Base-by-base conservation (phyloP, 2,797 vertebrate genomes). In the Smutsia temminckii region DNA sequence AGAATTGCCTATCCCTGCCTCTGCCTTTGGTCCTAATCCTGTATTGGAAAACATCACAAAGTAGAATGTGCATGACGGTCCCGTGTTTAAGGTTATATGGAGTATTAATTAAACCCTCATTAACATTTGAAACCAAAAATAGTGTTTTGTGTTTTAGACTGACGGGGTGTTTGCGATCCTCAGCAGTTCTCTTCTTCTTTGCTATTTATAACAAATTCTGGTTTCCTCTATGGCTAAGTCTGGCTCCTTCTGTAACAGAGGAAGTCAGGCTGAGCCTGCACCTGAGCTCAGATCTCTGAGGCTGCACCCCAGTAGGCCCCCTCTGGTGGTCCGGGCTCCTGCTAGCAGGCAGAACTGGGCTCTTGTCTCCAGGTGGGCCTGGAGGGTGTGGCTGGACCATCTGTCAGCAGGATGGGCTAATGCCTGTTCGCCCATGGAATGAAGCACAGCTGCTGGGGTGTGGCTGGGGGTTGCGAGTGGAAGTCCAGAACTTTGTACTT, bases 181-280 rank as follows among this genome's bases (percentile, higher is more conserved):
- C 23, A 86, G 72, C 87, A 51, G 49, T 74, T 91, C 87, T 93
- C 42, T 92, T 83, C 42, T 63, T 79, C 66, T 71, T 71, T 74
- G 78, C 96, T 97, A 97, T 97, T 97, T 97, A 96, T 97, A 97
- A 95, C 94, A 68, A 69, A 69, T 51, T 96, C 92, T 89, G 93
- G 91, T 96, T 97, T 97, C 96, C 96, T 96, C 88, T 92, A 61
- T 2, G 79, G 85, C 77, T 10, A 3, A 72, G 90, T 66, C 90
- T 89, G 85, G 91, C 96, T 93, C 78, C 83, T 85, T 72, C 37
- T 79, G 8, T 6, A 55, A 81, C 79, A 93, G 77, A 93, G 97
- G 96, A 97, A 97, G 92, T 96, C 81, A 74, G 92, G 53, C 84
- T 61, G 7, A 46, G 42, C 78, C 80, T 3, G 27, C 0, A 8